Base-by-base conservation (phyloP, 2,113 vertebrate species). In the Lepus timidus region DNA sequence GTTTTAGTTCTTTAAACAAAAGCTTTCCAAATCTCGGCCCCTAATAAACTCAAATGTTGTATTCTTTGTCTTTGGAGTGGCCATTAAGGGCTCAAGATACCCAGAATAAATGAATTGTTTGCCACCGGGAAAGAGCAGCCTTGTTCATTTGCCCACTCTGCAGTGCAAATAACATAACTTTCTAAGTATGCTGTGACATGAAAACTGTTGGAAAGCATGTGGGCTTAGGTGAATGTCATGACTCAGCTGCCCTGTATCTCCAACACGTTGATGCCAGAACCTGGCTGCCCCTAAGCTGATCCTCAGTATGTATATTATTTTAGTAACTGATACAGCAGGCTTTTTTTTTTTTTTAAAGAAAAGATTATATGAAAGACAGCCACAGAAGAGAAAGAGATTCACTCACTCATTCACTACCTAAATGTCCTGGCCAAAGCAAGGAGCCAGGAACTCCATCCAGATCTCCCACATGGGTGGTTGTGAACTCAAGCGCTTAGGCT, bases 1-100 rank as follows among this genome's bases (percentile, higher is more conserved):
- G 17, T 55, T 62, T n/a, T 84, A 91, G 70, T 87, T 23, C 17
- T 81, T 91, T 87, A 52, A 92, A 84, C 3, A 23, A 81, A 64
- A 74, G 14, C 6, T 88, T 90, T 27, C 49, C 4, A 92, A 94
- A 67, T 58, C 33, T 86, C 25, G 31, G 25, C 52, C 13, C 76
- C n/a, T 31, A 51, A 0, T 6, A 10, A 49, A 13, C 13, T 3
- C 74, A 71, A 27, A 71, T 65, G 83, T 73, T 73, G 12, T 83
- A 25, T 90, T 9, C 22, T 55, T 6, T 68, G 27, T n/a, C 20
- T 31, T 86, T 83, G 8, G 13, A 94, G 25, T 76, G 11, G 9
- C 49, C 62, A 67, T 29, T 6, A 88, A 52, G 14, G 44, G 1
- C 49, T 29, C 8, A 64, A 1, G 44, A 27, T 0, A 70, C 23